Evolutionary conservation across 2,797 vertebrate genomes (phyloP).

Genomic region (Sebastes kiyomatsui): DNA sequence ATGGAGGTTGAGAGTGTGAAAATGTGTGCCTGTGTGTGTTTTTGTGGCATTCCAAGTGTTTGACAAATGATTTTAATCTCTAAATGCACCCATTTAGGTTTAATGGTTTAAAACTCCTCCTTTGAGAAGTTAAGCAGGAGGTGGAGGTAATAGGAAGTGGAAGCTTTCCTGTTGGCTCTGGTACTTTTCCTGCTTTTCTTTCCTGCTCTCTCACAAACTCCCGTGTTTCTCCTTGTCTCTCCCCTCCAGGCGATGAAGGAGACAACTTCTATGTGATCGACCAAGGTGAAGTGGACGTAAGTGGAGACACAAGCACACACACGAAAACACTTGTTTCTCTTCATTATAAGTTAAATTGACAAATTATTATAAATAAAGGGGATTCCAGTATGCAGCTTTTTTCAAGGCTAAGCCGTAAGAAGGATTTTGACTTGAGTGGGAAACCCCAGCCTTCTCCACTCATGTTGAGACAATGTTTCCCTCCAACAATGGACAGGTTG

Average conservation of each 20-base stretch:
- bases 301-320: slow-evolving; percentile 63
- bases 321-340: not conserved
- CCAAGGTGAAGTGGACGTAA: slow-evolving; percentile 98
- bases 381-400: not conserved
- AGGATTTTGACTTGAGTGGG: slow-evolving; percentile 31
- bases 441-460: slow-evolving; percentile 40
- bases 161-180: slow-evolving; percentile 19
- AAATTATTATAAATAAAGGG: not conserved
- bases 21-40: not conserved
- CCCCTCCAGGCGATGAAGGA: slow-evolving; percentile 91
- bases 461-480: slow-evolving; percentile 50
- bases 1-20: not conserved
- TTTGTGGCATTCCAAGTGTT: slow-evolving; percentile 2
- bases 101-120: slow-evolving; percentile 16
- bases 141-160: not conserved
- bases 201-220: slow-evolving; percentile 9
- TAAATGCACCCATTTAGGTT: slow-evolving; percentile 13
- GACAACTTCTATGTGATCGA: slow-evolving; percentile 99
- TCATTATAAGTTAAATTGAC: not conserved
- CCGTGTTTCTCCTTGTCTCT: slow-evolving; percentile 46
- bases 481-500: slow-evolving; percentile 61
- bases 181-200: slow-evolving; percentile 10
- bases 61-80: slow-evolving; percentile 30
- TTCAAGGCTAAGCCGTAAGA: not conserved
- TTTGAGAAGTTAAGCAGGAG: slow-evolving; percentile 11